Base-by-base conservation (phyloP, 2,113 vertebrate species). In the Henicopernis longicauda region DNA sequence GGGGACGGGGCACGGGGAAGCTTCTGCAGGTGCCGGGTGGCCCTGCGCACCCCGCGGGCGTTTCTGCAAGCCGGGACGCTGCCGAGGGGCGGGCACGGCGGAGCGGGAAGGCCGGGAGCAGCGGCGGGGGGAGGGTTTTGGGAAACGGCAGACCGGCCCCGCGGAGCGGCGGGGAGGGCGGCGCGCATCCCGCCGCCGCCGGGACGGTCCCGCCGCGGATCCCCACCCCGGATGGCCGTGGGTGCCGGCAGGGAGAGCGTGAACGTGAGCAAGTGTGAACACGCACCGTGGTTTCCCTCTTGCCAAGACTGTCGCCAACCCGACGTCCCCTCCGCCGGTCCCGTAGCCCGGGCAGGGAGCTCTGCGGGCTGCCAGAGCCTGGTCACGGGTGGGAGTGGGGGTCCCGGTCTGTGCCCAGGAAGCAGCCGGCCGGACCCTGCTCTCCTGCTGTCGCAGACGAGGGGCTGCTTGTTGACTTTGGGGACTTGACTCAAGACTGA, bases 221-320 rank as follows among this genome's bases (percentile, higher is more conserved):
- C 31, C 27, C 40, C 25, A 7, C 54, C 25, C 18, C 4, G 20
- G 27, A 4, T 1, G 1, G 21, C 62, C 3, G 20, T 2, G 79
- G 58, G 65, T 8, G 44, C 19, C 3, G 0, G 32, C 44, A 10
- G 45, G 16, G 55, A 27, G 10, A 16, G 7, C 0, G 2, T 5
- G 45, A 11, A 10, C 38, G 8, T 2, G 16, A 65, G 16, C 8
- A 27, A 21, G 16, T 4, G 78, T 2, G 58, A 45, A 11, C 16
- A 4, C 6, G 16, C 34, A 6, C 6, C 22, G 0, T 0, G 22
- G 2, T 19, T 50, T 36, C 34, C 38, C 15, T 32, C 47, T 11
- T 12, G 47, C 81, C 62, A 4, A 6, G 44, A 2, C 2, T 3
- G 27, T 42, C 29, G 3, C 55, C 72, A 23, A 36, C 50, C 34